Percentiles rank a stretch among this genome's conserved stretches.
Evolutionary conservation across 2,113 vertebrate species (phyloP).

Genomic region (Tyrannus savana): DNA sequence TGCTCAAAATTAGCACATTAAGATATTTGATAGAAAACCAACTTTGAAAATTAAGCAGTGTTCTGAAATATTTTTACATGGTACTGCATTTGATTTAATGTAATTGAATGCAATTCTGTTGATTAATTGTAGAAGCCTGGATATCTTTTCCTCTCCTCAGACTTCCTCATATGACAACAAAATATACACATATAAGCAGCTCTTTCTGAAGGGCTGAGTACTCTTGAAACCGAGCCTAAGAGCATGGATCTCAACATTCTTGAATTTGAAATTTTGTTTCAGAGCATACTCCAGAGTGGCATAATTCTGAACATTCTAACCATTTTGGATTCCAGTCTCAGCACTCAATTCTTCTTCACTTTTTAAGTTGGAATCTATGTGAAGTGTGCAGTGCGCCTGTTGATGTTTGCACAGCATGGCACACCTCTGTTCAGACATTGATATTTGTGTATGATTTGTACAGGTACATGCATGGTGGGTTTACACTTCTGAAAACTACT

Average conservation of each 20-base stretch:
- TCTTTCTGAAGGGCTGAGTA: neutral
- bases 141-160: neutral
- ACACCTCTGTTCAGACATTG: neutral
- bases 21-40: neutral
- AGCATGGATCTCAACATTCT: neutral
- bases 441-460: neutral
- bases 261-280: neutral
- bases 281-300: neutral
- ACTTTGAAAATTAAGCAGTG: neutral
- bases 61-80: neutral
- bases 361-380: neutral
- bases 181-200: neutral
- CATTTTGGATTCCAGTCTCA: neutral
- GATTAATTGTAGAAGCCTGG: constrained; percentile 4
- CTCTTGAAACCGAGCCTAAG: neutral
- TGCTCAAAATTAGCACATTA: constrained; percentile 8
- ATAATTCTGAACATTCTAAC: neutral
- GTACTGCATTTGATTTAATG: neutral
- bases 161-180: neutral
- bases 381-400: neutral
- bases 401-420: neutral
- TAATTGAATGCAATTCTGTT: neutral
- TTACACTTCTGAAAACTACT: neutral
- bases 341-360: neutral
- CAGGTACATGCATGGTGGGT: neutral